These are phyloP conservation scores for Panopea generosa DNA, from an alignment of 2,888 invertebrate genomes.

Conservation along the genomic window DNA sequence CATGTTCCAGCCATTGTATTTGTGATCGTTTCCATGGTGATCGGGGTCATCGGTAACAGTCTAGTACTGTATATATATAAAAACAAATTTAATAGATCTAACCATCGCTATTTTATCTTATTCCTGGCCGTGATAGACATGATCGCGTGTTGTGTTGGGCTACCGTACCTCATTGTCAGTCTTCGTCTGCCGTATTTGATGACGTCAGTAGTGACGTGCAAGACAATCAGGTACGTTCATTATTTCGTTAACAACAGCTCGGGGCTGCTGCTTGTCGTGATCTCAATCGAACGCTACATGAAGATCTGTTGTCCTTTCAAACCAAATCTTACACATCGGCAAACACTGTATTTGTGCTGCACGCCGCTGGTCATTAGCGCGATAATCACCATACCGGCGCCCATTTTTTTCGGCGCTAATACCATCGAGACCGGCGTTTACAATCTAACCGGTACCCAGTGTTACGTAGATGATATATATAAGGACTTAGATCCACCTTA, in stretches of 20 bases:
- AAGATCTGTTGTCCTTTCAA: slow-evolving; percentile 67
- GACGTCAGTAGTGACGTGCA: slow-evolving; percentile 57
- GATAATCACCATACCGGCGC: slow-evolving; percentile 39
- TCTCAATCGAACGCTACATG: slow-evolving; percentile 61
- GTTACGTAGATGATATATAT: slow-evolving; percentile 41
- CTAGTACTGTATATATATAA: slow-evolving; percentile 62
- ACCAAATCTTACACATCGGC: slow-evolving; percentile 49
- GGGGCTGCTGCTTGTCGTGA: slow-evolving; percentile 60
- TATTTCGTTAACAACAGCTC: slow-evolving; percentile 65
- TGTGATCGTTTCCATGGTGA: slow-evolving; percentile 41
- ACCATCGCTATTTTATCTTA: slow-evolving; percentile 64
- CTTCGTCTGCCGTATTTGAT: slow-evolving; percentile 65
- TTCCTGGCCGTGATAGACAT: slow-evolving; percentile 64
- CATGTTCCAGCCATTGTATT: slow-evolving; percentile 61
- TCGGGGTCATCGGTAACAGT: slow-evolving; percentile 58
- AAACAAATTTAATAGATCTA: slow-evolving; percentile 51
- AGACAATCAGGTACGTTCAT: slow-evolving; percentile 44
- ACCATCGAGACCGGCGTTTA: slow-evolving; percentile 45
- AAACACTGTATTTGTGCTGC: slow-evolving; percentile 43
- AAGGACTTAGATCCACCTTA: neutral
- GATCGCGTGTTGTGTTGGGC: slow-evolving; percentile 51
- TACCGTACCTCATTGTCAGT: slow-evolving; percentile 65
- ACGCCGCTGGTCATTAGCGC: slow-evolving; percentile 42
- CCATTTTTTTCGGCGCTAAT: slow-evolving; percentile 39
- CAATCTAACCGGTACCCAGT: slow-evolving; percentile 53